Percentiles rank a stretch among this genome's conserved stretches.
phyloP scores from a whole-genome alignment of 2,888 invertebrate genomes.

The Drosophila mercatorum region DNA sequence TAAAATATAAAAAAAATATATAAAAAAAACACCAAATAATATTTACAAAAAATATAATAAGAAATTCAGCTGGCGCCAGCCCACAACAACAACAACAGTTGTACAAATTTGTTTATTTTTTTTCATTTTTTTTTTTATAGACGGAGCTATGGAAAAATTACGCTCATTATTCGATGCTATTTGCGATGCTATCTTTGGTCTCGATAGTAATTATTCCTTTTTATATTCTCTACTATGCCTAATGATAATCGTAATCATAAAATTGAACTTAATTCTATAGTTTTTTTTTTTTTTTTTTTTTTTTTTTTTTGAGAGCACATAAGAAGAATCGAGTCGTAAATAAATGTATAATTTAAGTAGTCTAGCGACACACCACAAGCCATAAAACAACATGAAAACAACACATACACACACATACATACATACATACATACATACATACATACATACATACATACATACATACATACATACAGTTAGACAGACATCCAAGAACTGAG shows the following conservation, averaged over 20 bases:
- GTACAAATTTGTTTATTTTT: conserved; percentile 75
- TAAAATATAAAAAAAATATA: conserved; percentile 22
- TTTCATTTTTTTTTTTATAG: conserved; percentile 73
- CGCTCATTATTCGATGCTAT: conserved; percentile 80
- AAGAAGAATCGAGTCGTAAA: conserved; percentile 51
- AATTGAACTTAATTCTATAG: conserved; percentile 1
- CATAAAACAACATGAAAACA: conserved; percentile 2
- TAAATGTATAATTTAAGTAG: conserved; percentile 56
- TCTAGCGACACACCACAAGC: conserved; percentile 30
- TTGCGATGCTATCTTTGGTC: conserved; percentile 79
- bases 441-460: conserved; percentile 21
- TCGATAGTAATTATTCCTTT: conserved; percentile 79
- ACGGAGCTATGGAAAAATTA: conserved; percentile 79
- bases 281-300: conserved; percentile 42
- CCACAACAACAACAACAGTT: conserved; percentile 44
- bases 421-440: conserved; percentile 16
- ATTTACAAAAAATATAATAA: conserved; percentile 24
- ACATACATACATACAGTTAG: background rate
- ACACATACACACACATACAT: conserved; percentile 20
- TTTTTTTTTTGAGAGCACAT: conserved; percentile 73
- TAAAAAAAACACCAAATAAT: conserved; percentile 5
- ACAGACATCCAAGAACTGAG: conserved; percentile 7
- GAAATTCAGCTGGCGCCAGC: conserved; percentile 41
- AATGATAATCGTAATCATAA: conserved; percentile 66
- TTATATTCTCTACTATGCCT: conserved; percentile 74